Evolutionary conservation across 2,113 vertebrate species (phyloP), one percentile per base, ranked within the genome.

Genomic region (Xenopus laevis): DNA sequence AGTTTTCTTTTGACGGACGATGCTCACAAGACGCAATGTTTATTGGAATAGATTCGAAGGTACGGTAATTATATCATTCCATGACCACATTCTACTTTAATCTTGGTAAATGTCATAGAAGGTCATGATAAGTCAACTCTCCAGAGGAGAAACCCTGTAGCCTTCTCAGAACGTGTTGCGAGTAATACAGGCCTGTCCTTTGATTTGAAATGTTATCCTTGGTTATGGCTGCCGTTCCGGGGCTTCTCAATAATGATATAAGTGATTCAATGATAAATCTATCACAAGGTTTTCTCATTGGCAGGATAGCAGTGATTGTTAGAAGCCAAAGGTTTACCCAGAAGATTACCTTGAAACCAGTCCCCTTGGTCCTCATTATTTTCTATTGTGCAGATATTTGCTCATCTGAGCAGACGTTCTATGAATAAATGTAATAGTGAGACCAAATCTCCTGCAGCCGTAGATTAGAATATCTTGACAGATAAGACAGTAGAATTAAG

Each of bases 291-390:
- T 7, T 30, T 21, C 20, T 18, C 16, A 16, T 13, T 44, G 21
- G 10, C 21, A 21, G 58, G 10, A 1, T 7, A 60, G 21, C 18
- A 60, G n/a, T 7, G 9, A 21, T 60, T 60, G 10, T 60, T 60
- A 20, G 7, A 60, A 60, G 58, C 10, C 18, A 60, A 23, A 60
- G 52, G 17, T 55, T n/a, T 55, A 55, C 52, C 3, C 13, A n/a
- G 13, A 7, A 11, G 8, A 40, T 52, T 63, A 70, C 74, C 66
- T 76, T 46, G 18, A 61, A 53, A 40, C 60, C 68, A 18, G 58
- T 76, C 74, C 74, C 74, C 69, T 44, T 57, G 74, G 59, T 76
- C 20, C 66, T 76, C 59, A 76, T 76, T 76, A 76, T 68, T 62
- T 76, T 70, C 40, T 17, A 63, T 68, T 69, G 66, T 40, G 50